Evolutionary conservation across 2,888 invertebrate genomes (phyloP), one percentile per base, ranked within the genome.

Genomic region (Hydrotaea cyrtoneurina): DNA sequence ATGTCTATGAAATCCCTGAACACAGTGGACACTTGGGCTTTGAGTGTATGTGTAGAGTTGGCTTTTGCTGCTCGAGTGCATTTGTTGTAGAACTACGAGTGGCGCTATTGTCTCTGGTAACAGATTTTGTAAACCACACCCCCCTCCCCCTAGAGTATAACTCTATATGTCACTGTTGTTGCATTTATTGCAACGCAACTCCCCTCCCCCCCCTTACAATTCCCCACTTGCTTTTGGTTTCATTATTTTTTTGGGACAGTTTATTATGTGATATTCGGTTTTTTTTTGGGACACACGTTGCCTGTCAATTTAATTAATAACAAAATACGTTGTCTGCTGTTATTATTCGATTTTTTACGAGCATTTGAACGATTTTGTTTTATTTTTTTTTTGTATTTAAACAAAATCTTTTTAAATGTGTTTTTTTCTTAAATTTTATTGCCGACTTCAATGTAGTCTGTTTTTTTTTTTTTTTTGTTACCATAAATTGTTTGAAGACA

Each of bases 221-320:
- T n/a, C n/a, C n/a, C n/a, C n/a, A n/a, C n/a, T n/a, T n/a, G n/a
- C n/a, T 64, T 64, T 64, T 64, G 3, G 31, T 31, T 39, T 39
- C 8, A 39, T 5, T 36, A 39, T 53, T 53, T 55, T 55, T 55
- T n/a, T n/a, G n/a, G n/a, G 55, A 55, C 55, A 55, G 55, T 55
- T 55, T 55, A 55, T 55, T 55, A 55, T 55, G 55, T 55, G 21
- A 55, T 55, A 53, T 53, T 11, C 19, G 21, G 8, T 10, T 2
- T 21, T 23, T 17, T 57, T 71, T 59, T 43, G 69, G n/a, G 59
- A 46, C 55, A 39, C 72, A 72, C 76, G 72, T 81, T 57, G 43
- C 53, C 62, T 81, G 81, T 81, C 81, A 77, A 73, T 55, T 64
- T 64, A 72, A 64, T 81, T 77, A 73, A 19, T 77, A 66, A n/a